Percentiles rank a stretch among this genome's conserved stretches.
These are phyloP conservation scores for Chelonus formosanus DNA, from an alignment of 2,888 invertebrate species.

Conservation along the genomic window DNA sequence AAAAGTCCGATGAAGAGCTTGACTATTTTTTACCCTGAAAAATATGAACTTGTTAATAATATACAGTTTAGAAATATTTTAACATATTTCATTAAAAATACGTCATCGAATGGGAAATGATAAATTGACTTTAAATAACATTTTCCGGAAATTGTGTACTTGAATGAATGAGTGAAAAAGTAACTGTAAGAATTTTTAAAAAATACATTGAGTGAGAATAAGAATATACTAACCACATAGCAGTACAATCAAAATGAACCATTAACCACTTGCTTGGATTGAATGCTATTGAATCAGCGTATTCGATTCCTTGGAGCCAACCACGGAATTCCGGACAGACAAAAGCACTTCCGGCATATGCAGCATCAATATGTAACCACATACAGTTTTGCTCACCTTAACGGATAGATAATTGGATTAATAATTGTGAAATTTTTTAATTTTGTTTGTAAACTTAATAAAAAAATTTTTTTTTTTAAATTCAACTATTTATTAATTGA, in stretches of 20 bases:
- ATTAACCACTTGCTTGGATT: conserved; percentile 99
- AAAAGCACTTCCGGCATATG: conserved; percentile 96
- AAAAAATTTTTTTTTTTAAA: no score
- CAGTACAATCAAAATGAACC: conserved; percentile 99
- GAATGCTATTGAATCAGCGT: conserved; percentile 94
- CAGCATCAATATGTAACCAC: conserved; percentile 98
- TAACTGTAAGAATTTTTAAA: no score
- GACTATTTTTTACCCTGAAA: conserved; percentile 91
- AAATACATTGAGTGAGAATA: no score
- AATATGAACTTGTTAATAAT: conserved; percentile 1
- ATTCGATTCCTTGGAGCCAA: conserved; percentile 90
- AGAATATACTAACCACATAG: conserved; percentile 82
- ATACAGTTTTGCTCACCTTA: conserved; percentile 79
- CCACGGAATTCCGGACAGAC: conserved; percentile 94
- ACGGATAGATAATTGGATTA: background rate
- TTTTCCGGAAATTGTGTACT: no score
- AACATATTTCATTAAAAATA: no score
- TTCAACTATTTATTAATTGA: no score
- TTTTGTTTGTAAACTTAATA: no score
- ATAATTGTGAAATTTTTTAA: no score
- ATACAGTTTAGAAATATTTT: conserved; percentile 1
- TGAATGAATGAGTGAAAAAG: no score
- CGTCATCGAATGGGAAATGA: no score
- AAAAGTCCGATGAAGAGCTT: conserved; percentile 93
- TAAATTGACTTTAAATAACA: no score